Evolutionary conservation across 2,113 vertebrate genomes (phyloP).

Genomic region (Mystacornis crossleyi): DNA sequence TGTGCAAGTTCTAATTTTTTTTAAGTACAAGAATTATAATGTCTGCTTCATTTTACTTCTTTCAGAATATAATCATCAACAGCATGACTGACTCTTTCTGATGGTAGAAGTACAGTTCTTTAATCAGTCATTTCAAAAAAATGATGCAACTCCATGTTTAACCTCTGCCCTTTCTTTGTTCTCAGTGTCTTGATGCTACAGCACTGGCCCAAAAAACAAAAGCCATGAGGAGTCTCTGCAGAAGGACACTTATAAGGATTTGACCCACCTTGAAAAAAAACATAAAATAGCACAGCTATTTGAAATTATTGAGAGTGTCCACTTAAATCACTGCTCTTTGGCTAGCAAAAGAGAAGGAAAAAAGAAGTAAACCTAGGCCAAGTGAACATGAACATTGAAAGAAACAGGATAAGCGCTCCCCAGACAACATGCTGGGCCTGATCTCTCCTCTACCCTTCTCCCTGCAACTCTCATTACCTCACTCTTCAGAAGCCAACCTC

Average conservation of each 20-base stretch:
- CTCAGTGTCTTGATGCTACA: background rate
- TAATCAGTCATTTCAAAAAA: background rate
- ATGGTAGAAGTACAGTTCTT: background rate
- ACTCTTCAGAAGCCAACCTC: slow-evolving; percentile 10
- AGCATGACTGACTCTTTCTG: background rate
- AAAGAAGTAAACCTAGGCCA: background rate
- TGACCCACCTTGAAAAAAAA: background rate
- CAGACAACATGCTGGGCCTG: background rate
- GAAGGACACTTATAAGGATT: background rate
- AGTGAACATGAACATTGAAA: background rate
- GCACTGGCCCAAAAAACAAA: background rate
- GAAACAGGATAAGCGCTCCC: background rate
- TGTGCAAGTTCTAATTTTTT: background rate
- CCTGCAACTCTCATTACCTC: background rate
- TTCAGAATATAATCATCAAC: background rate
- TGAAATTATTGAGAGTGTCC: background rate
- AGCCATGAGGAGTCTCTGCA: background rate
- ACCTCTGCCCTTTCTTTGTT: background rate
- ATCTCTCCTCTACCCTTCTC: background rate
- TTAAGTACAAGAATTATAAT: background rate
- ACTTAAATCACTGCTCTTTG: slow-evolving; percentile 30
- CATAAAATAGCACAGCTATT: background rate
- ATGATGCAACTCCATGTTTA: background rate
- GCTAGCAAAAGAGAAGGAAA: background rate
- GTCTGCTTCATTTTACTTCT: background rate